Conservation (phyloP, 1,140 invertebrate species). For the Drosophila sucinea region DNA sequence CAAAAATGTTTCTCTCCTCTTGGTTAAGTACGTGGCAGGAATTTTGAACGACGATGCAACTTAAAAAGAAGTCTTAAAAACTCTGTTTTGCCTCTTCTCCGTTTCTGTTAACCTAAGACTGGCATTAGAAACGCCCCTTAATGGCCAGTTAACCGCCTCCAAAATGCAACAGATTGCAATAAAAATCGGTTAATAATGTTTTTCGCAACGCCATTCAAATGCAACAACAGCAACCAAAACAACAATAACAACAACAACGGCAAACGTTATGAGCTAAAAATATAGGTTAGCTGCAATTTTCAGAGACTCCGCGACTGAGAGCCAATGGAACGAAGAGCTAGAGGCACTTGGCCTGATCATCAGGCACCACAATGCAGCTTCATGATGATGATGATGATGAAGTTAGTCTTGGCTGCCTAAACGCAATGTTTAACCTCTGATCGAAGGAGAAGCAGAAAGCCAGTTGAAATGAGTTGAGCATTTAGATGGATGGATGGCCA, state of each 20-base stretch:
- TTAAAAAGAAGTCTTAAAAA: constrained; percentile 5
- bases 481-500: constrained; percentile 25
- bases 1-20: constrained; percentile 60
- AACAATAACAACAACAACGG: constrained; percentile 38
- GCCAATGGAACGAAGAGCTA: constrained; percentile 3
- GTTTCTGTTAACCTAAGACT: constrained; percentile 8
- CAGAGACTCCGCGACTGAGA: not conserved
- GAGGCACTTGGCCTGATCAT: constrained; percentile 62
- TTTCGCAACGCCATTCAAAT: constrained; percentile 78
- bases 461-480: constrained; percentile 25
- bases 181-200: constrained; percentile 81
- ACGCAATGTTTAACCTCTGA: constrained; percentile 73
- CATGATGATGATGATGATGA: constrained; percentile 25
- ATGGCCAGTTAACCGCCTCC: constrained; percentile 79
- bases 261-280: constrained; percentile 38
- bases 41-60: constrained; percentile 41
- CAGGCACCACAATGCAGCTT: constrained; percentile 42
- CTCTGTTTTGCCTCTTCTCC: not conserved
- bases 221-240: constrained; percentile 42
- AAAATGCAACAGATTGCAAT: constrained; percentile 63
- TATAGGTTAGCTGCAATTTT: constrained; percentile 73
- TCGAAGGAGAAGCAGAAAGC: constrained; percentile 35
- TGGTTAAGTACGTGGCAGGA: constrained; percentile 62
- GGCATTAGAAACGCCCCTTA: constrained; percentile 78
- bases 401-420: constrained; percentile 21